These are phyloP conservation scores for Myanophis thanlyinensis DNA, from an alignment of 2,113 vertebrate species.

Conservation along the genomic window DNA sequence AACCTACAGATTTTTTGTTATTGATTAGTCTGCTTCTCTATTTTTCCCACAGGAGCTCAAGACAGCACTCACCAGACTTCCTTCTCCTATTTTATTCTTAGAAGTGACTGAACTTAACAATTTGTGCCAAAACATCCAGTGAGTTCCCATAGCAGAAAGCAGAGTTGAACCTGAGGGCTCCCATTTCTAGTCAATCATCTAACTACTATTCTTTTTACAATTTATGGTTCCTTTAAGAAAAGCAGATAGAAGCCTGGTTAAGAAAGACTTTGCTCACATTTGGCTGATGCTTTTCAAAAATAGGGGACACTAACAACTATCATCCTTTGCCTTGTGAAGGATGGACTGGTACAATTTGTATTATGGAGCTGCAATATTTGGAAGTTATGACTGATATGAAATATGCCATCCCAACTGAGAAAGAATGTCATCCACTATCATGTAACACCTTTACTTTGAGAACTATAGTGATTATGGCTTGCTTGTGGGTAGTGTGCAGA, in stretches of 20 bases:
- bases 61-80: not conserved
- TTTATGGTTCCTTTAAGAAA: not conserved
- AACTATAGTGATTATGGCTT: not conserved
- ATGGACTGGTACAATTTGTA: not conserved
- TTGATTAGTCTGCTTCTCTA: not conserved
- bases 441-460: not conserved
- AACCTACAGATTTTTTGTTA: not conserved
- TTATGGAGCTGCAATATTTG: not conserved
- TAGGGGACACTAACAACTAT: not conserved
- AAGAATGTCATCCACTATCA: not conserved
- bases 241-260: not conserved
- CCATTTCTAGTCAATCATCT: not conserved
- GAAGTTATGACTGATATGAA: not conserved
- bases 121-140: not conserved
- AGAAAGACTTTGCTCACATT: not conserved
- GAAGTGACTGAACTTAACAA: not conserved
- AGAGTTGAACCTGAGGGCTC: not conserved
- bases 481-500: not conserved
- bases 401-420: not conserved
- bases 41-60: not conserved
- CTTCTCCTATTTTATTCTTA: not conserved
- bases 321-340: not conserved
- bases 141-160: not conserved
- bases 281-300: not conserved
- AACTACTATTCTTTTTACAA: not conserved